These are phyloP conservation scores for Lophura nycthemera DNA, from an alignment of 2,113 vertebrate genomes.

Conservation along the genomic window DNA sequence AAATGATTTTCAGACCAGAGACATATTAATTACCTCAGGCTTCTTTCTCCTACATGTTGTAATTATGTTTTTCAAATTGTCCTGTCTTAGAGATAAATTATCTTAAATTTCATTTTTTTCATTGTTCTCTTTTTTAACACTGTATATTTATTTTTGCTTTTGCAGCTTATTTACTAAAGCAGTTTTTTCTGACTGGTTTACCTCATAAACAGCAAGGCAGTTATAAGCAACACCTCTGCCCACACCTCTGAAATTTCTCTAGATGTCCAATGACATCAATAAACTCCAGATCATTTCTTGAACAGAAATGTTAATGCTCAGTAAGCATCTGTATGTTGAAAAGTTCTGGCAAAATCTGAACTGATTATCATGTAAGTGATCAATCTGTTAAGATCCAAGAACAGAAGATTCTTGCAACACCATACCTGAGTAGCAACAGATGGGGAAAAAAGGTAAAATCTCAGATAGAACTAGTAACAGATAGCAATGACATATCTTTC, in stretches of 20 bases:
- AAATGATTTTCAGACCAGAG: slow-evolving; percentile 49
- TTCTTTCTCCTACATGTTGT: neutral
- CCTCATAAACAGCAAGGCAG: neutral
- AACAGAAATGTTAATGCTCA: neutral
- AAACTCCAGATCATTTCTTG: neutral
- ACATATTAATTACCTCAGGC: neutral
- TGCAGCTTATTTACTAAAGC: neutral
- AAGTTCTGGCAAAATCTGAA: neutral
- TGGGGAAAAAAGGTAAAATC: neutral
- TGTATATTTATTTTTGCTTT: neutral
- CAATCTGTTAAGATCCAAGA: neutral
- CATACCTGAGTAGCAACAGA: neutral
- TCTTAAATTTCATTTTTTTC: neutral
- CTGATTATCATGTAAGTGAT: neutral
- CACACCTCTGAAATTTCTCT: neutral
- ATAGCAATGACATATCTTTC: neutral
- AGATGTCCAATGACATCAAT: neutral
- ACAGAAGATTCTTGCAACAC: neutral
- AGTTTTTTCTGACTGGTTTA: neutral
- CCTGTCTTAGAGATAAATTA: neutral
- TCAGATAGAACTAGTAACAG: neutral
- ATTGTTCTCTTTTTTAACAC: neutral
- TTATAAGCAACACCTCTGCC: neutral
- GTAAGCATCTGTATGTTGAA: neutral
- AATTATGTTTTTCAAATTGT: neutral